Percentiles rank a stretch among this genome's conserved stretches.
phyloP scores from a whole-genome alignment of 2,113 vertebrate species.

The Rhinoderma darwinii region DNA sequence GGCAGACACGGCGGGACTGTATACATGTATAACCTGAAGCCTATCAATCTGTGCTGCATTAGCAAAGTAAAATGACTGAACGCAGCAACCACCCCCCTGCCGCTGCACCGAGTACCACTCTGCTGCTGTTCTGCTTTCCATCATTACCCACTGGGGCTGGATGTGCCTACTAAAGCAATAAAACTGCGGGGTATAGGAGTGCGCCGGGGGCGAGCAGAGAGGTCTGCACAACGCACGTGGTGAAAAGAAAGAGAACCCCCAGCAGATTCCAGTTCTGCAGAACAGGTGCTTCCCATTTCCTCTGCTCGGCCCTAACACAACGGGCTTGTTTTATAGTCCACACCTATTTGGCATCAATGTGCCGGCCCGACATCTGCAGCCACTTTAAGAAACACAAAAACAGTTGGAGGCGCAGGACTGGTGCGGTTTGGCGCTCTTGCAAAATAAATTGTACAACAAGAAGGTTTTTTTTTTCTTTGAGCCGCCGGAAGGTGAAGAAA shows the following conservation, averaged over 20 bases:
- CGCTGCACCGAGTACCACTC: neutral
- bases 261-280: slow-evolving; percentile 1
- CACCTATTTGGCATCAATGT: slow-evolving; percentile 21
- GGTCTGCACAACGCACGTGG: neutral
- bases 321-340: slow-evolving; percentile 1
- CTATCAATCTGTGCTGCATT: neutral
- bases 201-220: neutral
- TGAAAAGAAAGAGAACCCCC: neutral
- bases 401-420: slow-evolving; percentile 62
- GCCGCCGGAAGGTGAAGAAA: neutral
- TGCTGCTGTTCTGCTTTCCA: slow-evolving; percentile 7
- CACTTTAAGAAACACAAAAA: slow-evolving; percentile 62
- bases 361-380: slow-evolving; percentile 63
- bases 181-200: neutral
- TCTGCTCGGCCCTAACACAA: neutral
- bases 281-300: slow-evolving; percentile 35
- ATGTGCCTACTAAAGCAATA: neutral
- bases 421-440: slow-evolving; percentile 62
- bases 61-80: neutral
- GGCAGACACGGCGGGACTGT: too few species aligned
- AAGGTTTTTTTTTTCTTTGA: neutral
- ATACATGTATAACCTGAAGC: too few species aligned
- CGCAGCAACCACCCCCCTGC: too few species aligned
- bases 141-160: neutral
- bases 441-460: slow-evolving; percentile 64